Percentiles rank a stretch among this genome's conserved stretches.
These are phyloP conservation scores for Tipula lateralis DNA, from an alignment of 2,888 invertebrate genomes.

Conservation along the genomic window DNA sequence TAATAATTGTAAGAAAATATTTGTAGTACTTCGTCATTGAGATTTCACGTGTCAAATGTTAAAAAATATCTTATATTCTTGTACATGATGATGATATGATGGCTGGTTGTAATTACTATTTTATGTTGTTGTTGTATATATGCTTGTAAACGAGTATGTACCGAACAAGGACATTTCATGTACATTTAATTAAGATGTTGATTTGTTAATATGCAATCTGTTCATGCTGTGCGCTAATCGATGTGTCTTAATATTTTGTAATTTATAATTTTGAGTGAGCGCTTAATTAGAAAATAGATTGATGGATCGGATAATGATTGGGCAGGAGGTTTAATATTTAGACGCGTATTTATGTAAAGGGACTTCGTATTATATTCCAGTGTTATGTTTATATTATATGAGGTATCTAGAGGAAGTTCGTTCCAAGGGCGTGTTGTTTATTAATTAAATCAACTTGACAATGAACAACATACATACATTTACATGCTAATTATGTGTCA, in stretches of 20 bases:
- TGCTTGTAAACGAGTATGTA: neutral
- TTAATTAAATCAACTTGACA: neutral
- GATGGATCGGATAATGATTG: neutral
- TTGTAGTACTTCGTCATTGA: constrained; percentile 1
- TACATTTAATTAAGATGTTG: neutral
- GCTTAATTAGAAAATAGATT: neutral
- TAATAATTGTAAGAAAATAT: neutral
- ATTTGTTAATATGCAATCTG: neutral
- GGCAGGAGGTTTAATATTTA: neutral
- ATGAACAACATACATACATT: neutral
- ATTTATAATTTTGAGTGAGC: neutral
- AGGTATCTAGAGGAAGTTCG: too few species aligned
- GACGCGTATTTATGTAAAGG: neutral
- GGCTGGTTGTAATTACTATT: neutral
- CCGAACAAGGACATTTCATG: neutral
- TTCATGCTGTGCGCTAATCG: constrained; percentile 1
- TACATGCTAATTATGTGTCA: neutral
- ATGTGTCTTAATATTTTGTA: neutral
- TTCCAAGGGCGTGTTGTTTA: too few species aligned
- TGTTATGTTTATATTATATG: too few species aligned
- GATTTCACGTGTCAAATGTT: constrained; percentile 6
- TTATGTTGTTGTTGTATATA: neutral
- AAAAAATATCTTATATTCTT: neutral
- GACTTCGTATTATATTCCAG: neutral
- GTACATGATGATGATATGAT: constrained; percentile 12